Conservation (phyloP, 2,113 vertebrate genomes). For the Heloderma charlesbogerti region DNA sequence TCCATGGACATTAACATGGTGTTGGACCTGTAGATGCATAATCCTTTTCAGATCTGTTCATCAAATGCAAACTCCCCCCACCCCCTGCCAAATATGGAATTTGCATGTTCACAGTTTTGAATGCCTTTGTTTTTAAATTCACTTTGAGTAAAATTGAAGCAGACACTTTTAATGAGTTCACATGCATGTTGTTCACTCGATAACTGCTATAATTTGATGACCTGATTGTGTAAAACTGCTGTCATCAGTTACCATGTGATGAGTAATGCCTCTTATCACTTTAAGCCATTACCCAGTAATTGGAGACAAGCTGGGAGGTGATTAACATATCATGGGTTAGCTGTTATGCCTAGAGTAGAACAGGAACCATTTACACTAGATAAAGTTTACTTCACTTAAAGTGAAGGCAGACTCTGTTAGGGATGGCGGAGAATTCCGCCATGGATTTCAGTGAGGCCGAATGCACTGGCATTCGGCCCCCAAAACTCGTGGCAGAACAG, state of each 20-base stretch:
- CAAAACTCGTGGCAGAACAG: no score
- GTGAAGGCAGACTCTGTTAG: no score
- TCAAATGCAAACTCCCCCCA: neutral
- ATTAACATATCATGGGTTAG: neutral
- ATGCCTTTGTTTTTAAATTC: constrained; percentile 1
- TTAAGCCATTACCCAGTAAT: constrained; percentile 12
- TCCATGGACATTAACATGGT: neutral
- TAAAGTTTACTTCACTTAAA: constrained; percentile 1
- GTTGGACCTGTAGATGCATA: neutral
- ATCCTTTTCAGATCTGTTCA: neutral
- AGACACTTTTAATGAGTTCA: constrained; percentile 13
- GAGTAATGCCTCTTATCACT: neutral
- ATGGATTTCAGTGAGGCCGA: no score
- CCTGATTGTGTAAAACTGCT: constrained; percentile 19
- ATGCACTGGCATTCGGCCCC: no score
- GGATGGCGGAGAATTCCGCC: no score
- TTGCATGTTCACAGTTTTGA: neutral
- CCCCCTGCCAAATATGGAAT: neutral
- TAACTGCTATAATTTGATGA: constrained; percentile 9
- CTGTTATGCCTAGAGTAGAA: neutral
- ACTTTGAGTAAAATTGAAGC: constrained; percentile 1
- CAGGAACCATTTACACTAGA: neutral
- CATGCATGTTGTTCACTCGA: neutral
- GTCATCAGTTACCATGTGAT: constrained; percentile 21
- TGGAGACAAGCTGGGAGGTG: constrained; percentile 3